Evolutionary conservation across 2,113 vertebrate species (phyloP).

Genomic region (Centropus unirufus): DNA sequence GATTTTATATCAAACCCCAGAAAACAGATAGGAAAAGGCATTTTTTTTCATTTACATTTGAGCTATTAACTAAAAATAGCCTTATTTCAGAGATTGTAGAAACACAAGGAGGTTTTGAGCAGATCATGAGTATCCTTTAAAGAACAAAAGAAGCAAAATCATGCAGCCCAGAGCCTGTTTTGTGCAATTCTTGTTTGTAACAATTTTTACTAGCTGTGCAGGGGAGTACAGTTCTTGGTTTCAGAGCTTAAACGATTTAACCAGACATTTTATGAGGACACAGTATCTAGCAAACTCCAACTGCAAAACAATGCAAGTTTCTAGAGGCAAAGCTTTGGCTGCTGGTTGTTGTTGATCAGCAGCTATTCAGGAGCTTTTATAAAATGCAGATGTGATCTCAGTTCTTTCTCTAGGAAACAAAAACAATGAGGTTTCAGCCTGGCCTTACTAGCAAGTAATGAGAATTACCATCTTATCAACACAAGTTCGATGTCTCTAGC

Average conservation of each 20-base stretch:
- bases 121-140: background rate
- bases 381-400: conserved; percentile 61
- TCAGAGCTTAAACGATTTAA: conserved; percentile 21
- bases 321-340: conserved; percentile 13
- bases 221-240: background rate
- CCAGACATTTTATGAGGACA: conserved; percentile 20
- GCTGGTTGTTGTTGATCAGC: conserved; percentile 23
- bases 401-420: conserved; percentile 59
- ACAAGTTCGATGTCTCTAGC: background rate
- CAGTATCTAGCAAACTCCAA: conserved; percentile 32
- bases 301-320: conserved; percentile 51
- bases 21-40: background rate
- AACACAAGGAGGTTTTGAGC: background rate
- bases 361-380: conserved; percentile 49
- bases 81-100: background rate
- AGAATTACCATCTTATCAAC: background rate
- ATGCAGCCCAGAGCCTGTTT: background rate
- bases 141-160: background rate
- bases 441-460: background rate
- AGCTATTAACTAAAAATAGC: background rate
- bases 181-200: background rate
- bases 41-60: background rate
- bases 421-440: conserved; percentile 42
- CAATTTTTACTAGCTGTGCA: background rate
- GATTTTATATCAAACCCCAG: background rate